Evolutionary conservation across 2,113 vertebrate genomes (phyloP).

Genomic region (Lophura nycthemera): DNA sequence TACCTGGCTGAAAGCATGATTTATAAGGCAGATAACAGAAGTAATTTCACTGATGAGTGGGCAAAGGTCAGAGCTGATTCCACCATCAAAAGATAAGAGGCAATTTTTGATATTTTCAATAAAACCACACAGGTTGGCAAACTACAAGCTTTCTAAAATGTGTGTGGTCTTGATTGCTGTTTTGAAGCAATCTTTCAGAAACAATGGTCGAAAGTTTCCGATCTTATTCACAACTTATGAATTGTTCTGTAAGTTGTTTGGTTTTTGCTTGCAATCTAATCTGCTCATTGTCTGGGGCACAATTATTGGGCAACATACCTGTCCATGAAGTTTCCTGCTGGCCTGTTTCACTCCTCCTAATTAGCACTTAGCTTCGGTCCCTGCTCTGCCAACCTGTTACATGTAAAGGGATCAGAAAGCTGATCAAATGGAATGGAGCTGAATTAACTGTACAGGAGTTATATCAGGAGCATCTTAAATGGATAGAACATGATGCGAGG

Average conservation of each 20-base stretch:
- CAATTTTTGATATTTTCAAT: conserved; percentile 6
- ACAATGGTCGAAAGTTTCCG: neutral
- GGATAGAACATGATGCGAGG: neutral
- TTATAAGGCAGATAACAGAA: conserved; percentile 36
- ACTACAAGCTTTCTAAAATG: neutral
- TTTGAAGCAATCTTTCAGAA: neutral
- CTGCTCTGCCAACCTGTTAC: conserved; percentile 31
- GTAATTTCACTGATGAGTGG: conserved; percentile 52
- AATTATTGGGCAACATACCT: neutral
- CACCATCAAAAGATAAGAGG: conserved; percentile 6
- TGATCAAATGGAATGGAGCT: conserved; percentile 6
- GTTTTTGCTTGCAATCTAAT: neutral
- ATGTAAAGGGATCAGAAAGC: neutral
- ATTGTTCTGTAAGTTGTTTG: neutral
- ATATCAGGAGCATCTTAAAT: neutral
- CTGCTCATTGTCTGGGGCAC: neutral
- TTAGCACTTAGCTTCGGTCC: neutral
- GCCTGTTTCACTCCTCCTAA: conserved; percentile 22
- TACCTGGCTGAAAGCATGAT: neutral
- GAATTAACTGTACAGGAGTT: neutral
- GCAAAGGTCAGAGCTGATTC: neutral
- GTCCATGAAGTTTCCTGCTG: neutral
- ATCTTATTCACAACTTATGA: neutral
- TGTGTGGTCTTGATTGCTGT: neutral
- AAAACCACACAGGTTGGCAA: neutral